Base-by-base conservation (phyloP, 2,888 invertebrate species). In the Orthosia incerta region DNA sequence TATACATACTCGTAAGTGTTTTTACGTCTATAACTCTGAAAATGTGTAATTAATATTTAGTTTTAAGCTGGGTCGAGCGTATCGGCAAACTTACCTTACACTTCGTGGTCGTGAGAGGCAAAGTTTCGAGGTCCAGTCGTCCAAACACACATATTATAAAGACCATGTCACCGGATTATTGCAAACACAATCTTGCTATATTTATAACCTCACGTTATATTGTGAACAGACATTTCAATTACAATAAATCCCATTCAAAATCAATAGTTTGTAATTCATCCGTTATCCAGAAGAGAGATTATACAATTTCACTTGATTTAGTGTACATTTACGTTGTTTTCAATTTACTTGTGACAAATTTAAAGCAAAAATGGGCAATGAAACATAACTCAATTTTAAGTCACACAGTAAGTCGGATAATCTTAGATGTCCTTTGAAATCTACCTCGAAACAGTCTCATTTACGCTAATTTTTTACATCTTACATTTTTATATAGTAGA, bases 391-490 rank as follows among this genome's bases (percentile, higher is more conserved):
- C 12, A 5, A 39, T 0, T 0, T 15, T 12, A 13, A 69, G 16
- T 70, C 13, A 15, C 15, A 18, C 4, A 69, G 9, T 2, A 39
- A 39, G 5, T 50, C 9, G 4, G 31, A 2, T n/a, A 56, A 48
- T n/a, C 7, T 13, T 7, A 39, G 39, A 26, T 69, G 39, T 45
- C 13, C n/a, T 53, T 20, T 20, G 11, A 46, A 51, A 65, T 31
- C 23, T 3, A 15, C n/a, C 50, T 75, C 65, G 20, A 53, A 72
- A 23, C 75, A 51, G 18, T n/a, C 31, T 20, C 26, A 5, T 45
- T 70, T 26, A 48, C 18, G 45, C n/a, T 45, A n/a, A 18, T 45
- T 61, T 45, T 55, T 55, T 9, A 46, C 20, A 51, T 46, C 9
- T 55, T 48, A 48, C 20, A 66, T 57, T 63, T 20, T 62, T 26